Evolutionary conservation across 2,113 vertebrate species (phyloP), one percentile per base, ranked within the genome.

Genomic region (Ploceus nigricollis): DNA sequence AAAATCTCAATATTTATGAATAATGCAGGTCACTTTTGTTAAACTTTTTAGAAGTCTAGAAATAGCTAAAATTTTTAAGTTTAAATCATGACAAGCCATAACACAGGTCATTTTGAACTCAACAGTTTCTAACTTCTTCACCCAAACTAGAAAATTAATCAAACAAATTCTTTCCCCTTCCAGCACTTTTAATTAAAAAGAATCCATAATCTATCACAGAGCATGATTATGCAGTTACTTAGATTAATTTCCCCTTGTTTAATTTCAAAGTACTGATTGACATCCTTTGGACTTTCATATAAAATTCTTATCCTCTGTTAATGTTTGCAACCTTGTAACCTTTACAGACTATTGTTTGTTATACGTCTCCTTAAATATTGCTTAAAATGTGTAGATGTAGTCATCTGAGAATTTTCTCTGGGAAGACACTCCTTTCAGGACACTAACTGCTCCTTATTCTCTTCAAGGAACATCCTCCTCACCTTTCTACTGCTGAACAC

Each of bases 171-270:
- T 56, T 92, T 56, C 10, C 24, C 68, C 47, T 89, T 87, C 44
- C 60, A 91, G 42, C 68, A 27, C 27, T 92, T 96, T 81, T 90
- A 90, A 92, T 93, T 94, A 81, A 89, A 90, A 95, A 84, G 42
- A 58, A 66, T 66, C 37, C n/a, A 44, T 56, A 57, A 63, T 83
- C 68, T 78, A 71, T 87, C 72, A 77, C 30, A 64, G 39, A 75
- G 22, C 31, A 58, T 39, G 39, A 93, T 93, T 75, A 48, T 35
- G 68, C 20, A n/a, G 60, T 44, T 83, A 70, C 44, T 86, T 75
- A 82, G 63, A 90, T 77, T 80, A 83, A 81, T 81, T 92, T 92
- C 28, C n/a, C 18, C 58, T 73, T 81, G 56, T 93, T 94, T 73
- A 73, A 89, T 87, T 96, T 90, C 65, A 75, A 94, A 86, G 39